phyloP scores from a whole-genome alignment of 1,140 invertebrate genomes.

The Lethocerus indicus region DNA sequence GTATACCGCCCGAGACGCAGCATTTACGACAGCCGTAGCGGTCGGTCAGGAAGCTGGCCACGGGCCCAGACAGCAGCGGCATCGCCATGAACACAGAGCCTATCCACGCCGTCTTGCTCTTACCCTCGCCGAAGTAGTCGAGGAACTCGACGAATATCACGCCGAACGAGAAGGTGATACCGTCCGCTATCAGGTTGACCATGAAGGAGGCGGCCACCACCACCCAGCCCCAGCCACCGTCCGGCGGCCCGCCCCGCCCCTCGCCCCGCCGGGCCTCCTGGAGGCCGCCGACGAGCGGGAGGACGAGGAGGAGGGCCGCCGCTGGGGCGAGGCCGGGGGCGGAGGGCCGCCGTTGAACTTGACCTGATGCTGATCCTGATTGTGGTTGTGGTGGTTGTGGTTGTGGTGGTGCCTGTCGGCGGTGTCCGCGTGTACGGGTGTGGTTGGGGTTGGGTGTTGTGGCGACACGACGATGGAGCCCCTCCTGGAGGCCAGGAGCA shows the following conservation, averaged over 20 bases:
- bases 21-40: conserved; percentile 32
- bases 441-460: conserved; percentile 7
- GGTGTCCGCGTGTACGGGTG: conserved; percentile 11
- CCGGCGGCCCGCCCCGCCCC: too few relatives aligned
- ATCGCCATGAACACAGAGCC: conserved; percentile 80
- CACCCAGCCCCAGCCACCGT: conserved; percentile 47
- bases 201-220: conserved; percentile 72
- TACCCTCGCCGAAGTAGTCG: conserved; percentile 53
- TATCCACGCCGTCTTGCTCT: conserved; percentile 80
- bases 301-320: conserved; percentile 4
- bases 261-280: conserved; percentile 38
- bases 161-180: conserved; percentile 74
- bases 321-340: not conserved
- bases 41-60: conserved; percentile 76
- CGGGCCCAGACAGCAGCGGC: conserved; percentile 71
- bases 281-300: conserved; percentile 10
- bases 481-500: conserved; percentile 10
- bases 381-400: conserved; percentile 1
- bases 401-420: not conserved
- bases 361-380: conserved; percentile 8
- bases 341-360: conserved; percentile 6
- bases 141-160: conserved; percentile 66
- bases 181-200: conserved; percentile 81
- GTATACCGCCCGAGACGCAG: conserved; percentile 39
- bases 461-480: conserved; percentile 16